Conservation (phyloP, 2,113 vertebrate genomes). For the Campylomormyrus numenius region DNA sequence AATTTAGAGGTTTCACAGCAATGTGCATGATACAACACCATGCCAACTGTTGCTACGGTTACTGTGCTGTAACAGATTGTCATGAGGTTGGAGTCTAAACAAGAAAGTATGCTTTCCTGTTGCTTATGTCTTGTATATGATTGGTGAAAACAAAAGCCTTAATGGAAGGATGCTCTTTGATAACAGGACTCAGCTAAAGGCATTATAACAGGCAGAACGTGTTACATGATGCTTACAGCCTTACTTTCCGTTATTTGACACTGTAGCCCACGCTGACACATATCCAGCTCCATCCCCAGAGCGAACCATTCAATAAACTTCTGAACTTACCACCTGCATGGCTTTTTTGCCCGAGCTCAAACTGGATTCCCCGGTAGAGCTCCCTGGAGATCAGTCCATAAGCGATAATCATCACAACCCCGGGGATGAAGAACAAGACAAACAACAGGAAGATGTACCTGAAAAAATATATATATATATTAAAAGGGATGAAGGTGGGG, state of each 20-base stretch:
- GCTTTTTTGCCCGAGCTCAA: slow-evolving; percentile 56
- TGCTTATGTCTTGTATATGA: background rate
- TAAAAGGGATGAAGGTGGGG: background rate
- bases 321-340: slow-evolving; percentile 51
- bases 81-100: background rate
- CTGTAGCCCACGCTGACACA: background rate
- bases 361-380: slow-evolving; percentile 66
- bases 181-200: background rate
- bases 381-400: slow-evolving; percentile 71
- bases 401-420: slow-evolving; percentile 65
- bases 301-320: background rate
- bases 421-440: slow-evolving; percentile 64
- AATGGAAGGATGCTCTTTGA: background rate
- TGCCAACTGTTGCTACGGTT: background rate
- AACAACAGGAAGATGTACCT: slow-evolving; percentile 67
- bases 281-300: background rate
- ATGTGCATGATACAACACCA: background rate
- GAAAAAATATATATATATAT: background rate
- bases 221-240: background rate
- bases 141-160: background rate
- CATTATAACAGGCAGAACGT: background rate
- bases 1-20: background rate
- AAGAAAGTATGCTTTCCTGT: background rate
- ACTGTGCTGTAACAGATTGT: background rate
- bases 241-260: background rate